Base-by-base conservation (phyloP, 2,113 vertebrate species). In the Corythornis cristatus region DNA sequence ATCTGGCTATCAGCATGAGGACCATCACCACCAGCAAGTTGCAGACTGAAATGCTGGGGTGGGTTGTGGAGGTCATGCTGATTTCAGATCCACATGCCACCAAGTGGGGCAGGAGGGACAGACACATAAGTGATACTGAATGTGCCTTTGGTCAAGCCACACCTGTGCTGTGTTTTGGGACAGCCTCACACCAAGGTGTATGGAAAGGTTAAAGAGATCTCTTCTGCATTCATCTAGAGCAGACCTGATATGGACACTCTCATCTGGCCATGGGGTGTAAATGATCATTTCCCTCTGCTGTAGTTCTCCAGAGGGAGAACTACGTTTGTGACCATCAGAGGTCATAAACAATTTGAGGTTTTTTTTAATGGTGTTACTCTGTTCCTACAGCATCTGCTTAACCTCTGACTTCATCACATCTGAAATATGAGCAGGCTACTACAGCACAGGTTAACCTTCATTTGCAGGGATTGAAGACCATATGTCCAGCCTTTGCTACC, bases 81-180 rank as follows among this genome's bases (percentile, higher is more conserved):
- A 11, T 40, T 90, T 71, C 62, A 40, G 62, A 71, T 29, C 29
- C 45, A 6, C 28, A 17, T 64, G 19, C 46, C 33, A 61, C n/a
- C 8, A 37, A 65, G 26, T 1, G 1, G 60, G 51, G 21, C 33
- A 37, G 43, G 16, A 83, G 20, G n/a, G 31, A 65, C 5, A 43
- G 8, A 35, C 7, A 18, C 2, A 0, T 14, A 90, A 42, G 14
- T 5, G 21, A 46, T 46, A 31, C 15, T 50, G 40, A 65, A 65
- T 1, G 1, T 46, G 15, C 11, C 20, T 15, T 10, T 33, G 25
- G 37, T 51, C 1, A 1, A 51, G 48, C 11, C 60, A 64, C 0
- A 3, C 9, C 42, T 37, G 50, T 3, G 4, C 46, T 75, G 25
- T 6, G 4, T 40, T 86, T 48, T 77, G 40, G 33, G 31, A 33